phyloP scores from a whole-genome alignment of 2,797 vertebrate genomes.

The Nannoperca obscura region DNA sequence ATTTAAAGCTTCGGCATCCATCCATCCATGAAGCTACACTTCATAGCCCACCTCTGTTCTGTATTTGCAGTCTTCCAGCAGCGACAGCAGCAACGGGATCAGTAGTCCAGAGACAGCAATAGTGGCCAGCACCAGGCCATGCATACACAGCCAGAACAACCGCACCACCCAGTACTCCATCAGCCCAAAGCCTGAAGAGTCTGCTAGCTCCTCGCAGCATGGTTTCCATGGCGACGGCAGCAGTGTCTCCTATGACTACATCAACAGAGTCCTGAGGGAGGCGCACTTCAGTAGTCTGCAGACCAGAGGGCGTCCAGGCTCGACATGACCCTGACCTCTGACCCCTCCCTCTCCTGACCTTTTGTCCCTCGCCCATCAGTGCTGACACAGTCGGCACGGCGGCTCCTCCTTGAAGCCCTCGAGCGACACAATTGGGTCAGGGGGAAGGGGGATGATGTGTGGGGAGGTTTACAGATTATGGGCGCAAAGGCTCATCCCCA shows the following conservation, averaged over 20 bases:
- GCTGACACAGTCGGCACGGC: constrained; percentile 38
- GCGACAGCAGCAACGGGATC: constrained; percentile 91
- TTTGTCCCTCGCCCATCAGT: constrained; percentile 51
- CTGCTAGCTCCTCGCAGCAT: constrained; percentile 88
- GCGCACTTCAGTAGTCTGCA: constrained; percentile 98
- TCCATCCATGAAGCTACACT: constrained; percentile 4
- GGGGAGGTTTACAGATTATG: constrained; percentile 74
- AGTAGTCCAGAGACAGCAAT: constrained; percentile 90
- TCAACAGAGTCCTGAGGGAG: constrained; percentile 98
- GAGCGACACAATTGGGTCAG: constrained; percentile 50
- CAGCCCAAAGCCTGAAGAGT: constrained; percentile 89
- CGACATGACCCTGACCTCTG: constrained; percentile 83
- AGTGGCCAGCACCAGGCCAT: constrained; percentile 79
- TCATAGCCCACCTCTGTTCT: constrained; percentile 26
- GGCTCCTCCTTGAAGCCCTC: constrained; percentile 55
- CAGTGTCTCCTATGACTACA: constrained; percentile 92
- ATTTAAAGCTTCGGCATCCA: constrained; percentile 36
- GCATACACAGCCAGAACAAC: constrained; percentile 80
- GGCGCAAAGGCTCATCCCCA: constrained; percentile 69
- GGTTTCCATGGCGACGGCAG: constrained; percentile 82
- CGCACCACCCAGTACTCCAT: constrained; percentile 76
- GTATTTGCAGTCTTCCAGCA: constrained; percentile 86
- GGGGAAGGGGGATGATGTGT: constrained; percentile 50
- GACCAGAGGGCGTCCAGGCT: constrained; percentile 90
- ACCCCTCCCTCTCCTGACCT: constrained; percentile 58